phyloP scores from a whole-genome alignment of 2,113 vertebrate species.

The Platycercus adscitus region DNA sequence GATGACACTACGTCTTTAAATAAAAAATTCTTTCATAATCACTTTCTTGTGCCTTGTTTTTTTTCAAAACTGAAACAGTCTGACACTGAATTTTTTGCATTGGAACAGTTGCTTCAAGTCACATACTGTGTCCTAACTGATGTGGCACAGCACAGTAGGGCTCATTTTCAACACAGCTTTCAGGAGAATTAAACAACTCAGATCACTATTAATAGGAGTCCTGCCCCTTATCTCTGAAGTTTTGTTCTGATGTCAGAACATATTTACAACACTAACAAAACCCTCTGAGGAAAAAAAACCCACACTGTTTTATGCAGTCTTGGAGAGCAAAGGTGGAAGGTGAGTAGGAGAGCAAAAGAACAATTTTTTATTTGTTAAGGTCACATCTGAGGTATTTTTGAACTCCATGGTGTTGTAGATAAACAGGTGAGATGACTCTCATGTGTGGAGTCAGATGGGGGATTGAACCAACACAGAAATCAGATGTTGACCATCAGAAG shows the following conservation, averaged over 20 bases:
- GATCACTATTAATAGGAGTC: neutral
- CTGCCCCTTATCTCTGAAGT: neutral
- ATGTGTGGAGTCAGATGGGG: neutral
- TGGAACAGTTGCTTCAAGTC: neutral
- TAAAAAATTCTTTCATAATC: neutral
- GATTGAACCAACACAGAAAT: neutral
- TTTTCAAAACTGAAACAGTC: neutral
- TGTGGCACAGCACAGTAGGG: neutral
- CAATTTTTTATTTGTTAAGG: neutral
- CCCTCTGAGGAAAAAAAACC: neutral
- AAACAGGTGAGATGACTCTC: neutral
- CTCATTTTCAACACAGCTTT: slow-evolving; percentile 46
- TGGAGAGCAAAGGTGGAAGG: neutral
- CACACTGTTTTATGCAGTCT: neutral
- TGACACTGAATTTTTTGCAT: neutral
- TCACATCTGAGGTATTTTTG: neutral
- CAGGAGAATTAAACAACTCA: neutral
- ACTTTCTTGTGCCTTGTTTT: neutral
- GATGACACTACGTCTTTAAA: neutral
- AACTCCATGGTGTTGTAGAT: neutral
- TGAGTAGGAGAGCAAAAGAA: neutral
- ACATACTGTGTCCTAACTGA: neutral
- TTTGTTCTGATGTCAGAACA: neutral
- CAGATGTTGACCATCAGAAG: neutral
- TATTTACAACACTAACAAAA: slow-evolving; percentile 1